Percentiles rank a stretch among this genome's conserved stretches.
Conservation (phyloP, 2,113 vertebrate species). For the Piaya cayana region DNA sequence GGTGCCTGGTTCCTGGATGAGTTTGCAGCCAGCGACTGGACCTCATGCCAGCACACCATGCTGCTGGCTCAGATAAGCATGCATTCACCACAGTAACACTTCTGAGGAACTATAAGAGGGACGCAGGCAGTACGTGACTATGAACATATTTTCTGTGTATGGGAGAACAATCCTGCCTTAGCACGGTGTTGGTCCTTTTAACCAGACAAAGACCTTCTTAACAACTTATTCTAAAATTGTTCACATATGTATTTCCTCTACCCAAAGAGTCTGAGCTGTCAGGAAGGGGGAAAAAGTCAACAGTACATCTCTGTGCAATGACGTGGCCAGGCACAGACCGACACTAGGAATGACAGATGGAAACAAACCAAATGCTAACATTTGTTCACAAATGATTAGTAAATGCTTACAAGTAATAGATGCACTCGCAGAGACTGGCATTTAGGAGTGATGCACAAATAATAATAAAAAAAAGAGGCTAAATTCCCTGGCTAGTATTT, state of each 20-base stretch:
- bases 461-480: background rate
- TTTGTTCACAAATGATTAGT: constrained; percentile 54
- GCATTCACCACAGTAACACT: background rate
- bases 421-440: background rate
- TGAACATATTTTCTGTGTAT: background rate
- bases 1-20: background rate
- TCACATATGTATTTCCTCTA: background rate
- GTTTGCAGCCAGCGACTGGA: background rate
- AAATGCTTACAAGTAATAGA: constrained; percentile 47
- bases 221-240: background rate
- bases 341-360: constrained; percentile 37
- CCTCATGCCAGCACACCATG: background rate
- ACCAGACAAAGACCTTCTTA: background rate
- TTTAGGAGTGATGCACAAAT: constrained; percentile 39
- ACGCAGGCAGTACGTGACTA: background rate
- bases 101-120: background rate
- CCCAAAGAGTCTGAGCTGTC: background rate
- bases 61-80: background rate
- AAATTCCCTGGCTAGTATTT: background rate
- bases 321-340: background rate
- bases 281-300: background rate
- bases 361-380: constrained; percentile 45
- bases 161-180: background rate
- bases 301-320: background rate
- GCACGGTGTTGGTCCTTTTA: background rate